Percentiles rank a stretch among this genome's conserved stretches.
phyloP scores from a whole-genome alignment of 1,140 invertebrate genomes.

The Latrodectus geometricus region DNA sequence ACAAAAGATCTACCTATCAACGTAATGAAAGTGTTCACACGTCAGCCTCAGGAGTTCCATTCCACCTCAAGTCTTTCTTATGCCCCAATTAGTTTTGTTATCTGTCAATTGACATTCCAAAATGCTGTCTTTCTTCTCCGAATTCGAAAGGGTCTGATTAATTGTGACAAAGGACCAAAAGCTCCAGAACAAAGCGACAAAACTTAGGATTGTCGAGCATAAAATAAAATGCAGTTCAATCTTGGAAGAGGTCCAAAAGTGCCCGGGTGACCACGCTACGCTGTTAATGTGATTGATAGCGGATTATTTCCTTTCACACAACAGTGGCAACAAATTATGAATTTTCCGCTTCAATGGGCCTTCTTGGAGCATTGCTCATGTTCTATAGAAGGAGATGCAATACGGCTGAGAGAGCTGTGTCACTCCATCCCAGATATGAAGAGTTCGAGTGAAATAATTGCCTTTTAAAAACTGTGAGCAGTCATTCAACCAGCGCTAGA shows the following conservation, averaged over 20 bases:
- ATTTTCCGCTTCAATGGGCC: constrained; percentile 48
- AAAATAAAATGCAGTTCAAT: constrained; percentile 44
- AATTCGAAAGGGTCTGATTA: neutral
- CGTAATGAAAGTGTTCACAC: too few species aligned
- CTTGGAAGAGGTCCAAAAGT: constrained; percentile 53
- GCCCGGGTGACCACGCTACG: constrained; percentile 48
- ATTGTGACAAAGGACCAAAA: neutral
- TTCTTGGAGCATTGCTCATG: constrained; percentile 24
- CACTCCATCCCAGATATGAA: constrained; percentile 49
- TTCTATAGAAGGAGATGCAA: constrained; percentile 48
- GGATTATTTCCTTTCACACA: constrained; percentile 59
- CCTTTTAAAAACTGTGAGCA: constrained; percentile 27
- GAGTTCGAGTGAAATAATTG: constrained; percentile 45
- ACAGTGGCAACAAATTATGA: constrained; percentile 60
- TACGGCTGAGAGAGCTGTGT: constrained; percentile 34
- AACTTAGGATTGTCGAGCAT: neutral
- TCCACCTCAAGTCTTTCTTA: too few species aligned
- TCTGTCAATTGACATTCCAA: too few species aligned
- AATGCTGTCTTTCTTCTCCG: too few species aligned
- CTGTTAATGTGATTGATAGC: constrained; percentile 57
- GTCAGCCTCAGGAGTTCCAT: too few species aligned
- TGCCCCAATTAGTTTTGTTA: too few species aligned
- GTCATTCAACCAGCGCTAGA: neutral
- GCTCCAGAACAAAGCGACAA: neutral
- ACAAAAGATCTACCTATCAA: too few species aligned